Conservation (phyloP, 2,113 vertebrate genomes). For the Narcine bancroftii region DNA sequence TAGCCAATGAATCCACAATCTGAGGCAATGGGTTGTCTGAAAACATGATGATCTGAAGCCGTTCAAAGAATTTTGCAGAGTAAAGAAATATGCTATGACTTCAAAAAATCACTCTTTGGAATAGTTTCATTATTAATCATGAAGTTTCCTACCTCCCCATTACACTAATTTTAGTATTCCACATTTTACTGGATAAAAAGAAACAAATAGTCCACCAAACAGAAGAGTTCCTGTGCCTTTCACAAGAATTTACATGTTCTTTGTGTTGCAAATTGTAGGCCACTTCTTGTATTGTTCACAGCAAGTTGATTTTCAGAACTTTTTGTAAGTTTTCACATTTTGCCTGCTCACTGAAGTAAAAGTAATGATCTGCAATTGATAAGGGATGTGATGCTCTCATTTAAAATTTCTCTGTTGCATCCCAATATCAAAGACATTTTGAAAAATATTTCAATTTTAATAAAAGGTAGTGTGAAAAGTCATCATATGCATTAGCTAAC, state of each 20-base stretch:
- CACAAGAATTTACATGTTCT: background rate
- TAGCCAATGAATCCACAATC: background rate
- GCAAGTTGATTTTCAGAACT: background rate
- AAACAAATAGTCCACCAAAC: background rate
- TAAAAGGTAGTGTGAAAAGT: background rate
- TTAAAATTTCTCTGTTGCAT: too few species aligned
- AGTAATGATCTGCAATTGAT: background rate
- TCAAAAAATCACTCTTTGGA: background rate
- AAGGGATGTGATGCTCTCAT: background rate
- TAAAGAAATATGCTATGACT: background rate
- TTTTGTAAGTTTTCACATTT: background rate
- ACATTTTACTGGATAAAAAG: background rate
- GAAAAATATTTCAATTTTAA: background rate
- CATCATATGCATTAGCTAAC: background rate
- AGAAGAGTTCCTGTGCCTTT: slow-evolving; percentile 1
- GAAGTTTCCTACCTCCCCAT: background rate
- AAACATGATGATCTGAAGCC: background rate
- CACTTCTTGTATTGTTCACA: too few species aligned
- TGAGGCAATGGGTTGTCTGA: background rate
- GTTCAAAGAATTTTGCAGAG: background rate
- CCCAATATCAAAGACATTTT: background rate
- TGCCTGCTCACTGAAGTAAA: background rate
- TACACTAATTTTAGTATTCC: background rate
- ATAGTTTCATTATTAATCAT: background rate
- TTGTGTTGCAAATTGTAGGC: too few species aligned